Conservation (phyloP, 2,113 vertebrate genomes). For the Protobothrops flavoviridis region DNA sequence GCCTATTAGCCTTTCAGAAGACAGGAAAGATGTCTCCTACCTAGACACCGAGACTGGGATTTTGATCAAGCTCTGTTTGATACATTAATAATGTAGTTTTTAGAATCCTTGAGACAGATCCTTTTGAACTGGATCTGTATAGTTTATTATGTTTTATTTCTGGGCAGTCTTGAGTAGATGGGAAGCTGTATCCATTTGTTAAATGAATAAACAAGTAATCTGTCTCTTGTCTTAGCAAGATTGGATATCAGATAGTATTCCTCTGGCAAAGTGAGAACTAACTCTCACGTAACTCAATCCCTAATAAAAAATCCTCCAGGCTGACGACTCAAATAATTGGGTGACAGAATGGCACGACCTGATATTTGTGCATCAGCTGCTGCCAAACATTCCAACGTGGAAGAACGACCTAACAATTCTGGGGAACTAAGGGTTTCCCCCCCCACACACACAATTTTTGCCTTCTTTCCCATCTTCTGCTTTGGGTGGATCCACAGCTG, state of each 20-base stretch:
- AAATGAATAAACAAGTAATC: background rate
- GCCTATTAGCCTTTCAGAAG: background rate
- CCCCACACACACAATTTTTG: too few species aligned
- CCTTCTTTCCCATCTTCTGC: background rate
- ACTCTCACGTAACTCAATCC: background rate
- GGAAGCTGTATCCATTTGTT: background rate
- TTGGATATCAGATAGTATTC: background rate
- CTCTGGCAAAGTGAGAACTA: background rate
- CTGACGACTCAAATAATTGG: background rate
- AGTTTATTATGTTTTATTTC: background rate
- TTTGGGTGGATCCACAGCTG: background rate
- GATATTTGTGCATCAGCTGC: background rate
- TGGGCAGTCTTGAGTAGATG: background rate
- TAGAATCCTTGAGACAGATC: background rate
- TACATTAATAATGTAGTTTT: background rate
- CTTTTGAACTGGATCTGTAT: background rate
- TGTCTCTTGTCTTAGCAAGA: background rate
- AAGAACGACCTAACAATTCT: background rate
- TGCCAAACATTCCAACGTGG: background rate
- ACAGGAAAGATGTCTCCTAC: background rate
- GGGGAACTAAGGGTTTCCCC: background rate
- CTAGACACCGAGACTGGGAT: background rate
- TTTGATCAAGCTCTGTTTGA: background rate
- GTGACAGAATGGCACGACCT: background rate
- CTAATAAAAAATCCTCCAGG: background rate